Base-by-base conservation (phyloP, 2,888 invertebrate species). In the Automeris io region DNA sequence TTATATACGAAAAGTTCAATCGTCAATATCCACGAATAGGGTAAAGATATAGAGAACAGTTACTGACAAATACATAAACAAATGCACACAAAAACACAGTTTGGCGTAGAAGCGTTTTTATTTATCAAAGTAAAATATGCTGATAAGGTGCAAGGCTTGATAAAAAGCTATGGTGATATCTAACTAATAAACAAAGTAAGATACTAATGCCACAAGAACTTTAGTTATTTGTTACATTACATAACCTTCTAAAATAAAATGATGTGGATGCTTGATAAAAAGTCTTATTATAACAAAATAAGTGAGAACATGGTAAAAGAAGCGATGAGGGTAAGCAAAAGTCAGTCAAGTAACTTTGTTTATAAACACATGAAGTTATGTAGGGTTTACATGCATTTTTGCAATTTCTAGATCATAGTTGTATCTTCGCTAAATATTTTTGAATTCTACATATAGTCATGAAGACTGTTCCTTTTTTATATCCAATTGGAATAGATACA, bases 301-400 rank as follows among this genome's bases (percentile, higher is more conserved):
- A 54, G 46, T 46, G 41, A 45, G 47, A 47, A n/a, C 13, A 29
- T 16, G 8, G 16, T 29, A 61, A 57, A 60, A 61, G 42, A 66
- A 68, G 68, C 66, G 49, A 67, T 71, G 67, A 55, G 53, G 67
- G 59, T 65, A 74, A 74, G 76, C 75, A 68, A 67, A 43, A 65
- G 78, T 86, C 81, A 79, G 81, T 81, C 79, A 75, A 68, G 78
- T 85, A 82, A 85, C 81, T 81, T 85, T 86, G 85, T 85, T 86
- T 83, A 86, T 81, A 72, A 85, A 85, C 86, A 86, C 86, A 86
- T 86, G 86, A 86, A 85, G 80, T 86, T 81, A 67, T 69, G 63
- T 71, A 71, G 76, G 79, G 66, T 66, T 60, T 61, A 58, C 86
- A 86, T 86, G 86, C 86, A 76, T 57, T 57, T 66, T 67, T 68